Conservation (phyloP, 1,140 invertebrate species). For the Drosophila sechellia region DNA sequence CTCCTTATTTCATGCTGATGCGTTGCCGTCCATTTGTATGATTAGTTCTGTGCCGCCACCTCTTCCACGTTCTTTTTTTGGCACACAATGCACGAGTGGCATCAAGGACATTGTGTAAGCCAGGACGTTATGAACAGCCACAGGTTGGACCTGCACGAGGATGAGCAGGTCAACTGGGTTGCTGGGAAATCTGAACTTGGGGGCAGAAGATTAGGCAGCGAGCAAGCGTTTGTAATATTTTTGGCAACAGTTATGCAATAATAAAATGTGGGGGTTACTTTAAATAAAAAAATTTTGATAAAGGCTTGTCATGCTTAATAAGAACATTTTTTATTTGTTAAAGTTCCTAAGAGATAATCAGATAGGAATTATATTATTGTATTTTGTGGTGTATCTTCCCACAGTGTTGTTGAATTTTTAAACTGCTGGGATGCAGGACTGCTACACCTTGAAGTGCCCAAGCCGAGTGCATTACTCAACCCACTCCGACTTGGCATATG, state of each 20-base stretch:
- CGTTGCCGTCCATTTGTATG: constrained; percentile 73
- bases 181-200: not conserved
- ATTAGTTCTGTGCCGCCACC: constrained; percentile 56
- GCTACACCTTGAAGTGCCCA: not conserved
- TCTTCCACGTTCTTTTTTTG: constrained; percentile 35
- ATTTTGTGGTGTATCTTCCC: not conserved
- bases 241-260: too few species aligned
- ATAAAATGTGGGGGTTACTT: too few species aligned
- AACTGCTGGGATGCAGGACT: constrained; percentile 1
- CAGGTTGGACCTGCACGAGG: constrained; percentile 20
- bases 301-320: too few species aligned
- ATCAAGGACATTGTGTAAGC: constrained; percentile 68
- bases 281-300: too few species aligned
- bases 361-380: too few species aligned
- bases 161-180: too few species aligned
- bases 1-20: constrained; percentile 45
- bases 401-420: constrained; percentile 11
- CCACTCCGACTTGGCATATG: constrained; percentile 51
- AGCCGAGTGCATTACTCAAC: constrained; percentile 63
- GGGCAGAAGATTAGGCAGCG: not conserved
- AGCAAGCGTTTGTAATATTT: too few species aligned
- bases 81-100: constrained; percentile 57
- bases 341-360: too few species aligned
- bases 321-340: too few species aligned
- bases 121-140: constrained; percentile 17